Evolutionary conservation across 1,140 invertebrate genomes (phyloP), one percentile per base, ranked within the genome.

Genomic region (Tribolium castaneum): DNA sequence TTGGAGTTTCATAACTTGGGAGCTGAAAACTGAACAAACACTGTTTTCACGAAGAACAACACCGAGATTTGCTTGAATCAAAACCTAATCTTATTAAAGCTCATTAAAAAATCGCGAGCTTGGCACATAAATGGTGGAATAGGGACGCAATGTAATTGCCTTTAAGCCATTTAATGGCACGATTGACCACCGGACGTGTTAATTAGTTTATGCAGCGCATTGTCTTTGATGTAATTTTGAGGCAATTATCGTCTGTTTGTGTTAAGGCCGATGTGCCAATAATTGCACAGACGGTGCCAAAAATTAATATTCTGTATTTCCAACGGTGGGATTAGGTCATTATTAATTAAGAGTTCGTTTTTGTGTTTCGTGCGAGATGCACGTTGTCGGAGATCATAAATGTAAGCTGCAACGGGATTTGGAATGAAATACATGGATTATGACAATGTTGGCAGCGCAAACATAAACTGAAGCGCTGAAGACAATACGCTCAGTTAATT

Each of bases 401-500:
- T 30, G 30, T 66, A 35, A 66, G 59, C 59, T 66, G 59, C 59
- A 66, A 35, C 59, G 30, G 59, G 59, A 66, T 66, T 66, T 35
- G 25, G 59, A 35, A 66, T 66, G 59, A 66, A 66, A 66, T 35
- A 35, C 59, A 66, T 66, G 59, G 59, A 66, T 66, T 66, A 66
- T 66, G 59, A 66, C 59, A 35, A 66, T 66, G 30, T 66, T 35
- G 59, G n/a, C 59, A 66, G 25, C n/a, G 59, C 30, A 66, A 66
- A 66, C 59, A 66, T 14, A 35, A 35, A 35, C 59, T 35, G 59
- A 35, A 14, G 59, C 25, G 59, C 59, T n/a, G 30, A 35, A 66
- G 59, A 66, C 59, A 66, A 66, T 66, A 66, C 30, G 59, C 59
- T 66, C 14, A 66, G 25, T 66, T 66, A 66, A 66, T 66, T 66